Percentiles rank a stretch among this genome's conserved stretches.
Evolutionary conservation across 2,888 invertebrate genomes (phyloP).

Genomic region (Papilio demoleus): DNA sequence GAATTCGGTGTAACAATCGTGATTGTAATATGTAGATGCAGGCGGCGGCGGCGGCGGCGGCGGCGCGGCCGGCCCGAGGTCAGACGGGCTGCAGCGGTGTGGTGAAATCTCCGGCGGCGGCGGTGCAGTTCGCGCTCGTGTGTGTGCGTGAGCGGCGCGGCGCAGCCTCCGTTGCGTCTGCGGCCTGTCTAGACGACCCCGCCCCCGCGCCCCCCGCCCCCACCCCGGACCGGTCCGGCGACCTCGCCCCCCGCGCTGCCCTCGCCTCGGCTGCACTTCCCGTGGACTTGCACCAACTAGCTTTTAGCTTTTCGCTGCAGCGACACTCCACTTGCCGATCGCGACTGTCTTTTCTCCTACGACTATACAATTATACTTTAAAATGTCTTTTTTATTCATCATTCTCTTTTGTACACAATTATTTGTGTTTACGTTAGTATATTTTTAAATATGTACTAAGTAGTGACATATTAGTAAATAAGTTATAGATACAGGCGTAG

Average conservation of each 20-base stretch:
- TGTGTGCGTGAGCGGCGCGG: constrained; percentile 66
- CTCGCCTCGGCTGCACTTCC: constrained; percentile 45
- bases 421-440: background rate
- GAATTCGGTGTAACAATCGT: constrained; percentile 27
- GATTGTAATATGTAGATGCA: constrained; percentile 57
- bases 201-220: constrained; percentile 49
- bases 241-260: constrained; percentile 47
- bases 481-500: no score
- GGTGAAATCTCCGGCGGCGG: constrained; percentile 58
- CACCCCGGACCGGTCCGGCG: constrained; percentile 47
- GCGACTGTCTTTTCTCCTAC: constrained; percentile 31
- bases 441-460: no score
- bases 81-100: constrained; percentile 56
- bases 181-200: constrained; percentile 80
- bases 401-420: background rate
- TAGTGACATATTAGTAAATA: no score
- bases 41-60: constrained; percentile 48
- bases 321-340: constrained; percentile 47
- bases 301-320: constrained; percentile 52
- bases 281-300: constrained; percentile 44
- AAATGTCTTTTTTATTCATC: background rate
- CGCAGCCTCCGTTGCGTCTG: constrained; percentile 81
- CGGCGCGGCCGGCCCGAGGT: constrained; percentile 58
- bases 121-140: constrained; percentile 60
- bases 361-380: constrained; percentile 19